A percentile compares a stretch with the other conserved stretches of the same genome.
Evolutionary conservation across 2,888 invertebrate genomes (phyloP).

Genomic region (Hoplodrina ambigua): DNA sequence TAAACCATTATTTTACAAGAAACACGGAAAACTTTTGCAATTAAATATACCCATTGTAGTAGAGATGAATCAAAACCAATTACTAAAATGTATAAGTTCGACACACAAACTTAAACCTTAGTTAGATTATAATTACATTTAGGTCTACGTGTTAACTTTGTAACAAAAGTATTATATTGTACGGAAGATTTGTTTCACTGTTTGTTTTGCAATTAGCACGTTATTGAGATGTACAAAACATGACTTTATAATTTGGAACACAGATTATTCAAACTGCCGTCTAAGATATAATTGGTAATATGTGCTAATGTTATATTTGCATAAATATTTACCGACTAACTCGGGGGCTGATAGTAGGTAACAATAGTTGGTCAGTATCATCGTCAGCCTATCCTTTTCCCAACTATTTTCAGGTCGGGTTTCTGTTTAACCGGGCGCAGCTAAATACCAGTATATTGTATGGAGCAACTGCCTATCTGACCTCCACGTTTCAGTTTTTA

Average conservation of each 20-base stretch:
- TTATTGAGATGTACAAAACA: constrained; percentile 43
- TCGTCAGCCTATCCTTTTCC: neutral
- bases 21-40: neutral
- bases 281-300: constrained; percentile 25
- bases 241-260: constrained; percentile 43
- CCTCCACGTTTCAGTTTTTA: neutral
- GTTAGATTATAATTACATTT: constrained; percentile 26
- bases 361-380: neutral
- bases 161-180: constrained; percentile 41
- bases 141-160: constrained; percentile 32
- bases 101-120: constrained; percentile 4
- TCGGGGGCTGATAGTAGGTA: neutral
- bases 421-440: neutral
- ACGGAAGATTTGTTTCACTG: constrained; percentile 34
- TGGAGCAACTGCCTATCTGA: neutral
- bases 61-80: neutral
- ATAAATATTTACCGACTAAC: neutral
- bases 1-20: neutral
- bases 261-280: constrained; percentile 19
- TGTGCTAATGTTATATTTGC: constrained; percentile 6
- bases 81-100: neutral
- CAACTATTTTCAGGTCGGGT: neutral
- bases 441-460: too few species aligned
- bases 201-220: constrained; percentile 36
- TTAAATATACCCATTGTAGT: neutral